phyloP scores from a whole-genome alignment of 2,888 invertebrate genomes.

The Drosophila borborema region DNA sequence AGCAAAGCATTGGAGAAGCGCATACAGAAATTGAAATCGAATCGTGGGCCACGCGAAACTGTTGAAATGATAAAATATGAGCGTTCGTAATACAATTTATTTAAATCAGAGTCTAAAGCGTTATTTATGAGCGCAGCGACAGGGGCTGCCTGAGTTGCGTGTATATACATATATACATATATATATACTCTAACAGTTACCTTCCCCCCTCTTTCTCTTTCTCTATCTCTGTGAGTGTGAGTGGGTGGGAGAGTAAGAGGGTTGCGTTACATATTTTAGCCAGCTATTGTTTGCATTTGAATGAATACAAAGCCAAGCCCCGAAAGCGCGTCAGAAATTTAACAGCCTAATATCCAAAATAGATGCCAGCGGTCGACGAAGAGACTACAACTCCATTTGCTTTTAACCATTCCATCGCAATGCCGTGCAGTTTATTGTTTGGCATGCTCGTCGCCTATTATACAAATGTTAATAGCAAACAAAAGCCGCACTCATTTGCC shows the following conservation, averaged over 20 bases:
- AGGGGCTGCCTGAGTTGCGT: slow-evolving; percentile 43
- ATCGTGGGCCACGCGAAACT: slow-evolving; percentile 59
- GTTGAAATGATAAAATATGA: slow-evolving; percentile 80
- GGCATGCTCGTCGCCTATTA: slow-evolving; percentile 74
- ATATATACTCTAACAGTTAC: slow-evolving; percentile 3
- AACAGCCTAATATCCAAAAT: slow-evolving; percentile 74
- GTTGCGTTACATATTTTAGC: slow-evolving; percentile 56
- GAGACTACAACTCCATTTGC: slow-evolving; percentile 68
- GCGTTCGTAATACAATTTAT: slow-evolving; percentile 82
- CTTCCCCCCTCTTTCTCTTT: too few species aligned
- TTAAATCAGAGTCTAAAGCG: slow-evolving; percentile 84
- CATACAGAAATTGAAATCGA: slow-evolving; percentile 60
- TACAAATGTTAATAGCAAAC: slow-evolving; percentile 60
- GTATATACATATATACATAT: slow-evolving; percentile 26
- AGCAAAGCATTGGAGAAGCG: slow-evolving; percentile 38
- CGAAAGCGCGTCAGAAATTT: slow-evolving; percentile 79
- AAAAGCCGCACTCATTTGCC: slow-evolving; percentile 66
- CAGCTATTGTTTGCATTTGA: slow-evolving; percentile 74
- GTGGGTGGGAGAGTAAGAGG: slow-evolving; percentile 1
- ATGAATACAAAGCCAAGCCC: slow-evolving; percentile 79
- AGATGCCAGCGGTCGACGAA: slow-evolving; percentile 33
- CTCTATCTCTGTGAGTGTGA: not conserved
- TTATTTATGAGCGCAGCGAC: slow-evolving; percentile 78
- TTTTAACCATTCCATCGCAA: slow-evolving; percentile 45
- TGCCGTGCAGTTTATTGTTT: slow-evolving; percentile 73